phyloP scores from a whole-genome alignment of 2,797 vertebrate species.

The Chaetophractus vellerosus region DNA sequence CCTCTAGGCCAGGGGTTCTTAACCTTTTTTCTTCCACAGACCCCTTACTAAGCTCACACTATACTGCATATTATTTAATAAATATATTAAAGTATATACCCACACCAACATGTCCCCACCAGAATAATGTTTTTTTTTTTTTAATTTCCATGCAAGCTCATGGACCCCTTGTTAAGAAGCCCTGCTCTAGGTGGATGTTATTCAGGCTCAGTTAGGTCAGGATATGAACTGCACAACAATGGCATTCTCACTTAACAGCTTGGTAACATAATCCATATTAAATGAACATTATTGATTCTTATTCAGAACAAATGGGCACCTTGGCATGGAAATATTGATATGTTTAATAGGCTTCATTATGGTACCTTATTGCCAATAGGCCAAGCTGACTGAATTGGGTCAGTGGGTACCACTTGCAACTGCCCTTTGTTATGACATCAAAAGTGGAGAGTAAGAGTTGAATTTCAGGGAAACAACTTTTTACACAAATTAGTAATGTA shows the following conservation, averaged over 20 bases:
- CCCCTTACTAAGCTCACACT: no score
- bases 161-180: no score
- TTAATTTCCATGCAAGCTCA: no score
- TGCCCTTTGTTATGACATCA: background rate
- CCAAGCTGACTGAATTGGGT: background rate
- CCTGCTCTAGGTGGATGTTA: background rate
- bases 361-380: background rate
- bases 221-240: background rate
- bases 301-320: slow-evolving; percentile 49
- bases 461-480: no score
- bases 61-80: no score
- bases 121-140: no score
- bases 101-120: no score
- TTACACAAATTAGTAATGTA: no score
- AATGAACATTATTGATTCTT: slow-evolving; percentile 56
- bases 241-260: slow-evolving; percentile 53
- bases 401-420: background rate
- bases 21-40: no score
- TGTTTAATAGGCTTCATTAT: background rate
- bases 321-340: background rate
- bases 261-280: slow-evolving; percentile 58
- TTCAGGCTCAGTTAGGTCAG: background rate
- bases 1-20: background rate
- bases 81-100: no score
- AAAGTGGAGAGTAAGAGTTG: accelerated